Evolutionary conservation across 2,113 vertebrate genomes (phyloP).

Genomic region (Empidonax alnorum): DNA sequence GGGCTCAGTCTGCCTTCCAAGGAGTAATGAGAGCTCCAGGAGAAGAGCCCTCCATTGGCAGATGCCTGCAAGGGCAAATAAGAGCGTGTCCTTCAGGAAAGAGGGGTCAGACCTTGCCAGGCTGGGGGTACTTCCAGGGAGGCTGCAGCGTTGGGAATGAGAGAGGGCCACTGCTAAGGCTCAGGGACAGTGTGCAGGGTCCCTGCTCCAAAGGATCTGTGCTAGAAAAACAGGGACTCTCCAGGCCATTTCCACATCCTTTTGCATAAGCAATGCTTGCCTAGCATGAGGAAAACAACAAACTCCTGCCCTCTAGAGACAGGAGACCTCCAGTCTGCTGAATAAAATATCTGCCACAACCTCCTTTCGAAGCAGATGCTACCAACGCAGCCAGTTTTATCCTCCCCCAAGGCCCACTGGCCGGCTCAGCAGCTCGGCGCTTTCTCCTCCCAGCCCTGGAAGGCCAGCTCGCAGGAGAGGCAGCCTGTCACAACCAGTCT

Average conservation of each 20-base stretch:
- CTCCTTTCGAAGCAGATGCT: constrained; percentile 70
- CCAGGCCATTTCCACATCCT: constrained; percentile 27
- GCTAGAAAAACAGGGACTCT: neutral
- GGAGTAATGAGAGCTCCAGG: neutral
- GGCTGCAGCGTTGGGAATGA: neutral
- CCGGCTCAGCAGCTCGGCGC: neutral
- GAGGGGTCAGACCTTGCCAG: neutral
- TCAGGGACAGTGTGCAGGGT: neutral
- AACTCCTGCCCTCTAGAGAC: constrained; percentile 70
- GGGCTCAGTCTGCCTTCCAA: neutral
- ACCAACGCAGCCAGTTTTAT: constrained; percentile 46
- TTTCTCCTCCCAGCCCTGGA: constrained; percentile 29
- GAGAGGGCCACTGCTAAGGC: neutral
- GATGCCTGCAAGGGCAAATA: neutral
- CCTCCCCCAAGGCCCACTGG: constrained; percentile 37
- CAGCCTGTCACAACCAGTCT: constrained; percentile 64
- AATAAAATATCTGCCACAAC: constrained; percentile 67
- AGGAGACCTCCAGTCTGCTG: constrained; percentile 68
- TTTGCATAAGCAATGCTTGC: constrained; percentile 32
- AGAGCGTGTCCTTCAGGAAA: neutral
- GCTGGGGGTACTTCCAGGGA: neutral
- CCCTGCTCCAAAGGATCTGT: neutral
- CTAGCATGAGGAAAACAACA: constrained; percentile 52
- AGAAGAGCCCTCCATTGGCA: constrained; percentile 9
- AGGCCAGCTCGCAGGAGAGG: constrained; percentile 39